Evolutionary conservation across 2,113 vertebrate species (phyloP).

Genomic region (Atherinomorus stipes): DNA sequence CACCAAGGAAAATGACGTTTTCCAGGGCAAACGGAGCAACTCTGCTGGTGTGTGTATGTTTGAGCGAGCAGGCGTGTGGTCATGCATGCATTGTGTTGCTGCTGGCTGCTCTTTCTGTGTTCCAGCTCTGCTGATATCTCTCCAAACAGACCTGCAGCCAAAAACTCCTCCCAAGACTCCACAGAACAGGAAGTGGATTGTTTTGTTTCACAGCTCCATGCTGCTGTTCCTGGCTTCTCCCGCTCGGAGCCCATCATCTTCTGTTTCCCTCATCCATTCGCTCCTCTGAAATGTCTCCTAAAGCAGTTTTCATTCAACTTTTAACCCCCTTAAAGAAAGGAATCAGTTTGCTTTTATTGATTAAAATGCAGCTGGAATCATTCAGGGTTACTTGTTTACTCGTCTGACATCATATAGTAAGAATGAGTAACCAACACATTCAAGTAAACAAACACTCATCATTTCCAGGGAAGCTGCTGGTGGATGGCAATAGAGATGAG

Average conservation of each 20-base stretch:
- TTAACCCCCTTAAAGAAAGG: not conserved
- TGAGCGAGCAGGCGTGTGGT: conserved; percentile 8
- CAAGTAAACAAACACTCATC: conserved; percentile 20
- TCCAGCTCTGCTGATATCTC: conserved; percentile 41
- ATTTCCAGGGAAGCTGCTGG: conserved; percentile 13
- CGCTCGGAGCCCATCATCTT: conserved; percentile 41
- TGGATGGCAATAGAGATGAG: not conserved
- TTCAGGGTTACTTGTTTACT: not conserved
- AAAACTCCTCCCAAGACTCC: conserved; percentile 54
- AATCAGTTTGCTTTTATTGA: not conserved
- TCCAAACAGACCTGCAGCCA: conserved; percentile 66
- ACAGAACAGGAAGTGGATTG: conserved; percentile 75
- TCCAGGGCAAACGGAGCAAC: not conserved
- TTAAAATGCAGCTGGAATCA: not conserved
- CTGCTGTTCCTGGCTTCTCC: conserved; percentile 49
- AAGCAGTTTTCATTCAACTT: not conserved
- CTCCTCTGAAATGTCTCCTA: not conserved
- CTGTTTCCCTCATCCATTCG: conserved; percentile 11
- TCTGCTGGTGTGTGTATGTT: conserved; percentile 7
- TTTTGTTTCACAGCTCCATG: conserved; percentile 64
- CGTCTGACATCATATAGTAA: not conserved
- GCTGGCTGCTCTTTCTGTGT: conserved; percentile 48
- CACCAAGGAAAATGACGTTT: not conserved
- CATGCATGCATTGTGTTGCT: conserved; percentile 12
- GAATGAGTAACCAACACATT: not conserved